Evolutionary conservation across 2,888 invertebrate genomes (phyloP), one percentile per base, ranked within the genome.

Genomic region (Drosophila vallismaia): DNA sequence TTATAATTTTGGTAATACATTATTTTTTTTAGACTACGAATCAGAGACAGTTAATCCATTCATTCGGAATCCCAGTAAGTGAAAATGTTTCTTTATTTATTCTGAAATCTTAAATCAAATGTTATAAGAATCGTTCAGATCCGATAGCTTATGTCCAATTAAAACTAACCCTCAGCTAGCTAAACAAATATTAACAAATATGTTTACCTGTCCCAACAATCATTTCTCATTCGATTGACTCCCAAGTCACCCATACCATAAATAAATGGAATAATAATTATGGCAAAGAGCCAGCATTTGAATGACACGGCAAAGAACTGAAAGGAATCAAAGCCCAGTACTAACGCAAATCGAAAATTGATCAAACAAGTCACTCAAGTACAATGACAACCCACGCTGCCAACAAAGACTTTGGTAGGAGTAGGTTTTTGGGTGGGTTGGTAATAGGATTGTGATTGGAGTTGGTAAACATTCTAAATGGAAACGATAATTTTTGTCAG

Each of bases 331-430:
- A 36, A 40, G 8, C 26, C 12, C 52, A 48, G 50, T 54, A 45
- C 56, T 45, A 70, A 50, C 56, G 79, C 63, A 76, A 81, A 81
- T 77, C 79, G 68, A 58, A 66, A 74, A 84, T 84, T 84, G 84
- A 84, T 84, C 84, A 84, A 84, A 84, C 83, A 84, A 84, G 71
- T 84, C 86, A 84, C 64, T 79, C 79, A 82, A 81, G 77, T 73
- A 71, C 54, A 85, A 83, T 86, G 83, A 82, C 80, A 86, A 76
- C 83, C 64, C 68, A 56, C 48, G 57, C 69, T 77, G 58, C 71
- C 54, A 49, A 28, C 57, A 50, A 70, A 36, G 49, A 63, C 69
- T 42, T 19, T 6, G 6, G 36, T 1, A 36, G 12, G 1, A 74
- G 70, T 64, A 64, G 75, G 48, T 28, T 59, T 54, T 44, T 29